Conservation (phyloP, 2,888 invertebrate species). For the Melinaea menophilus region DNA sequence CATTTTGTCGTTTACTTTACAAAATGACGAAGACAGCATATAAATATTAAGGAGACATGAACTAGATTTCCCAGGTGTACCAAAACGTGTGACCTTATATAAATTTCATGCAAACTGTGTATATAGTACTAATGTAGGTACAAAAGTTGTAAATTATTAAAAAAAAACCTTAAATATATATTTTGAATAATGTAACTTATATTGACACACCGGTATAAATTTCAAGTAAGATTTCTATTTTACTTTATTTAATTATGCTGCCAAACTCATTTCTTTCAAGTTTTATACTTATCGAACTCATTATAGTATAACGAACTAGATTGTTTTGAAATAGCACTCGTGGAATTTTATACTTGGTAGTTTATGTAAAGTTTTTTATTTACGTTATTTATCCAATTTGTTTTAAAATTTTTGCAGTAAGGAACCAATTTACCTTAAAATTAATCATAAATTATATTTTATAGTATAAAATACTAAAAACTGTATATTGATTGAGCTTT, state of each 20-base stretch:
- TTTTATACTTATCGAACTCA: neutral
- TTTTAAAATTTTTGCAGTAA: no score
- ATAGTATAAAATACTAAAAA: no score
- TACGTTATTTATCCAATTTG: no score
- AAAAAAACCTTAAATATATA: neutral
- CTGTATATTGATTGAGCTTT: no score
- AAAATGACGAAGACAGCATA: conserved; percentile 29
- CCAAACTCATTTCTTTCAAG: neutral
- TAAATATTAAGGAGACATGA: conserved; percentile 39
- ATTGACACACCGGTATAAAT: no score
- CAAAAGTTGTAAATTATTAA: neutral
- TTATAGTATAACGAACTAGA: neutral
- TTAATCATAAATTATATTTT: no score
- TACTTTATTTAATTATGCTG: neutral
- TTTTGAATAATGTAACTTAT: no score
- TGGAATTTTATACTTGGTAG: neutral
- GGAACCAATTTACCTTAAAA: no score
- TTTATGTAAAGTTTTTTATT: neutral
- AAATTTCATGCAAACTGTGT: conserved; percentile 16
- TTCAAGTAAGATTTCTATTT: no score
- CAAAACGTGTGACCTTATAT: conserved; percentile 33
- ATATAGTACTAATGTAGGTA: neutral
- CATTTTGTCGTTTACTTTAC: conserved; percentile 21
- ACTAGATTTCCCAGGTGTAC: conserved; percentile 39
- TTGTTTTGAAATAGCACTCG: neutral